These are phyloP conservation scores for Andrena dorsata DNA, from an alignment of 2,888 invertebrate genomes.

Conservation along the genomic window DNA sequence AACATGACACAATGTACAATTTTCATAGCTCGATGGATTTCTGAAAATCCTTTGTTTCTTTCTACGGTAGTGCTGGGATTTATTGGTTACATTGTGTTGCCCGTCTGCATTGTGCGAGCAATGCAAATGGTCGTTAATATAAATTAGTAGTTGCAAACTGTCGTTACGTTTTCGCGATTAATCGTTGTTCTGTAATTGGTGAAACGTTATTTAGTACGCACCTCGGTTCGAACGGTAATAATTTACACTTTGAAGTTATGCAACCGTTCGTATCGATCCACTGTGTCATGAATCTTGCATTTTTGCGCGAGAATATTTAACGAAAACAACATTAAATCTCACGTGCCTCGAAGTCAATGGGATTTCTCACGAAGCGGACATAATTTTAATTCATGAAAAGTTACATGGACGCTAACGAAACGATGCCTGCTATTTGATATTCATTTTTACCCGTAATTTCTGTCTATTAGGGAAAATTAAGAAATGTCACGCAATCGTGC, in stretches of 20 bases:
- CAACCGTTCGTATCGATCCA: not conserved
- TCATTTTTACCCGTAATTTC: not conserved
- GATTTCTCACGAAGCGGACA: too few species aligned
- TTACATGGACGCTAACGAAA: not conserved
- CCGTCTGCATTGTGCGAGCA: not conserved
- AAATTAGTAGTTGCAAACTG: slow-evolving; percentile 10
- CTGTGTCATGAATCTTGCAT: not conserved
- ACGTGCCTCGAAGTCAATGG: not conserved
- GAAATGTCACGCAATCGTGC: slow-evolving; percentile 11
- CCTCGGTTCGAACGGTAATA: not conserved
- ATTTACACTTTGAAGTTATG: not conserved
- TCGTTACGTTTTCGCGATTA: slow-evolving; percentile 20
- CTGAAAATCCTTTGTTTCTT: not conserved
- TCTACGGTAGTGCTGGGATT: not conserved
- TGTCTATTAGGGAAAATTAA: not conserved
- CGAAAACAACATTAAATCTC: not conserved
- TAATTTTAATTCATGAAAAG: not conserved
- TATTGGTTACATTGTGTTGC: not conserved
- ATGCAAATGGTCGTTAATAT: not conserved
- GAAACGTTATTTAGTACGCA: not conserved
- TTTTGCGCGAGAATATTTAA: not conserved
- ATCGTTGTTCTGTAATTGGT: slow-evolving; percentile 10
- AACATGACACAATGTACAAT: not conserved
- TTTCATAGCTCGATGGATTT: not conserved
- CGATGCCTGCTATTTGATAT: not conserved